A percentile compares a stretch with the other conserved stretches of the same genome.
Conservation (phyloP, 2,888 invertebrate genomes). For the Orthosia cruda region DNA sequence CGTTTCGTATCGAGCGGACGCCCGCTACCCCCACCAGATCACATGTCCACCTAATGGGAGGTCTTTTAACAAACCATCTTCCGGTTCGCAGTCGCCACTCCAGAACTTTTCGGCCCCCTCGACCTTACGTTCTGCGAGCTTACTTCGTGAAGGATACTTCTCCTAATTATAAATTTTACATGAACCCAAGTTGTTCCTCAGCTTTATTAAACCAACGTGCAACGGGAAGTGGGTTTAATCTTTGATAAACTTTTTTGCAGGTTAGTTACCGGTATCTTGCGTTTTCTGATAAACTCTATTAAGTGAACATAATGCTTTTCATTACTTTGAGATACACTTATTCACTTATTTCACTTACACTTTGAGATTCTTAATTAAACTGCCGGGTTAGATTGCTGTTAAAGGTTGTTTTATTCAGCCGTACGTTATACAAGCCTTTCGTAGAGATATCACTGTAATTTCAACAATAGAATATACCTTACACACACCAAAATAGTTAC, state of each 20-base stretch:
- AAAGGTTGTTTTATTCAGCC: conserved; percentile 2
- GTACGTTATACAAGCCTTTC: not conserved
- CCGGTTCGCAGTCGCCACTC: too few relatives aligned
- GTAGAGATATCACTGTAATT: too few relatives aligned
- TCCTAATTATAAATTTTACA: conserved; percentile 69
- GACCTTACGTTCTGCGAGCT: too few relatives aligned
- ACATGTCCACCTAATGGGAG: not conserved
- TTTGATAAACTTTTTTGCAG: conserved; percentile 59
- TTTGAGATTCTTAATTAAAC: conserved; percentile 31
- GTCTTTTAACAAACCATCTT: too few relatives aligned
- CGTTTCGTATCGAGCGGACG: too few relatives aligned
- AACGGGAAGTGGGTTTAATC: conserved; percentile 64
- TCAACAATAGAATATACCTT: too few relatives aligned
- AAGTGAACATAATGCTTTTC: conserved; percentile 18
- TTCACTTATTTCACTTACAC: too few relatives aligned
- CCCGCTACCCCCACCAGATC: too few relatives aligned
- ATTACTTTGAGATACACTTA: too few relatives aligned
- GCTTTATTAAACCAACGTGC: conserved; percentile 70
- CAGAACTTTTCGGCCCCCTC: too few relatives aligned
- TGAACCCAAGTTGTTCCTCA: conserved; percentile 48
- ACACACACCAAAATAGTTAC: too few relatives aligned
- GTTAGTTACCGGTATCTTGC: conserved; percentile 43
- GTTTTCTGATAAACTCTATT: conserved; percentile 45
- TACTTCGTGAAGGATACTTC: conserved; percentile 37
- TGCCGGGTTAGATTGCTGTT: not conserved